A percentile compares a stretch with the other conserved stretches of the same genome.
These are phyloP conservation scores for Plagodis dolabraria DNA, from an alignment of 2,888 invertebrate genomes.

Conservation along the genomic window DNA sequence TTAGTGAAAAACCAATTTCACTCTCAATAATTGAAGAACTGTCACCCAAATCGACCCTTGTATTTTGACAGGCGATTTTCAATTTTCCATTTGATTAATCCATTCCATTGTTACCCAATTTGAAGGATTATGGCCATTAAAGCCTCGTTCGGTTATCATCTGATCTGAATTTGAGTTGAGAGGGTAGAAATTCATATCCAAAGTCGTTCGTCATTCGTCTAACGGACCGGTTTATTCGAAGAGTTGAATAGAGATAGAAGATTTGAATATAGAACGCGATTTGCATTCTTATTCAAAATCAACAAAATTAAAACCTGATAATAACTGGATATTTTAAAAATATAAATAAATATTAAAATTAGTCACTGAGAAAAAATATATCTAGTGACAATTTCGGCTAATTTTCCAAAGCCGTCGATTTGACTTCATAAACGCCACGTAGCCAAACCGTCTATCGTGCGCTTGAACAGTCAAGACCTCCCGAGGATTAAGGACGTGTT, in stretches of 20 bases:
- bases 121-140: conserved; percentile 36
- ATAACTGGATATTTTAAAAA: no score
- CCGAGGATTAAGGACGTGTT: no score
- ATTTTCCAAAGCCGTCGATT: no score
- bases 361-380: no score
- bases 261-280: background rate
- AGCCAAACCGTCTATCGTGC: no score
- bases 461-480: no score
- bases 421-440: no score
- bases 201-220: conserved; percentile 46
- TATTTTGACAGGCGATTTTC: conserved; percentile 29
- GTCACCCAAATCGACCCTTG: conserved; percentile 24
- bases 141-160: conserved; percentile 24
- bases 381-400: no score
- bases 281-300: background rate
- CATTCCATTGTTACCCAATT: conserved; percentile 35
- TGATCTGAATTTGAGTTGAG: conserved; percentile 25
- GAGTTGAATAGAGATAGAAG: conserved; percentile 10
- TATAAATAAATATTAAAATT: no score
- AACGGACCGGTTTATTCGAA: conserved; percentile 26
- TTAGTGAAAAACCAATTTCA: conserved; percentile 13
- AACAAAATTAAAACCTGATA: no score
- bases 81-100: conserved; percentile 37
- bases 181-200: conserved; percentile 46
- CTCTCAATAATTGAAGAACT: conserved; percentile 12